Conservation (phyloP, 2,113 vertebrate species). For the Panthera leo region DNA sequence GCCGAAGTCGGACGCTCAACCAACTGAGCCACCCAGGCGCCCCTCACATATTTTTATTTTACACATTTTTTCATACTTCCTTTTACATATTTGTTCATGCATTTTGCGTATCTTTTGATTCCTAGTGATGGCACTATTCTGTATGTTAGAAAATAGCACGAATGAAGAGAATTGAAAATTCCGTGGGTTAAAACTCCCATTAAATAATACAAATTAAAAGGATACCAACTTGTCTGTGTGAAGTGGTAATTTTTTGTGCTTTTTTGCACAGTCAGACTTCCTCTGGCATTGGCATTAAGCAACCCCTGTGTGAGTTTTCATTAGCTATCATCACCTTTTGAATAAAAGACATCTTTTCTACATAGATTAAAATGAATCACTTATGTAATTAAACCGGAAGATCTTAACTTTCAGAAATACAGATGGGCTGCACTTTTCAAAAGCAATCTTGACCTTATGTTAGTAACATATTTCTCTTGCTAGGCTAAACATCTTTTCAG, state of each 20-base stretch:
- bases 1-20: too few species aligned
- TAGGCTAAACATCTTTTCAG: not conserved
- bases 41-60: not conserved
- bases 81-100: not conserved
- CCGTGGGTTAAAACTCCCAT: not conserved
- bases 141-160: not conserved
- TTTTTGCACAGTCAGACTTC: not conserved
- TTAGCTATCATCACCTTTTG: not conserved
- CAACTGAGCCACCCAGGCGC: too few species aligned
- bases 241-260: not conserved
- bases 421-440: not conserved
- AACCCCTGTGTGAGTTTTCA: not conserved
- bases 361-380: not conserved
- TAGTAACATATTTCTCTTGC: not conserved
- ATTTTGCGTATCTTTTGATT: not conserved
- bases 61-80: not conserved
- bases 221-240: not conserved
- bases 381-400: constrained; percentile 45
- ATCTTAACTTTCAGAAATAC: not conserved
- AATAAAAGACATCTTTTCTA: constrained; percentile 4
- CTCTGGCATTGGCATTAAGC: not conserved
- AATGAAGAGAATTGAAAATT: not conserved
- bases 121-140: not conserved
- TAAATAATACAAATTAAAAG: not conserved
- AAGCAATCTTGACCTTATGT: not conserved